phyloP scores from a whole-genome alignment of 2,888 invertebrate species.

The Slavum lentiscoides region DNA sequence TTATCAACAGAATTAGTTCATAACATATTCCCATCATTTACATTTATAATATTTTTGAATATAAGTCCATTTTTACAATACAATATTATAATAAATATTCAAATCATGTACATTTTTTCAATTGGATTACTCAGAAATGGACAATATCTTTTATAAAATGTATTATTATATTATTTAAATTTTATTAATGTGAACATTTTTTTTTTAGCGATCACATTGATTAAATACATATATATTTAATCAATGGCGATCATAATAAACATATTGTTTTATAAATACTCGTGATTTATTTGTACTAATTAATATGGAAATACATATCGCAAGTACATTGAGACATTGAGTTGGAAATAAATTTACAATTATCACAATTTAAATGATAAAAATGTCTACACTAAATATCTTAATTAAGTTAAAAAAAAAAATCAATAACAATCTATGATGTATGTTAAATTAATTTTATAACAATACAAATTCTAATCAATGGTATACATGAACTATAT shows the following conservation, averaged over 20 bases:
- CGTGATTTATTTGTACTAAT: not conserved
- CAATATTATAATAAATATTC: not conserved
- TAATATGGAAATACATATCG: not conserved
- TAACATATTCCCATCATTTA: not conserved
- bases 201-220: too few relatives aligned
- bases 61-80: not conserved
- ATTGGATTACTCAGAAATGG: not conserved
- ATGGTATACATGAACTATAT: not conserved
- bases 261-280: not conserved
- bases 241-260: not conserved
- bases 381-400: too few relatives aligned
- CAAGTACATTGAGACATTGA: not conserved
- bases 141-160: not conserved
- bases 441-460: not conserved
- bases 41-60: not conserved
- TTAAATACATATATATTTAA: too few relatives aligned
- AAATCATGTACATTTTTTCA: not conserved
- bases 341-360: too few relatives aligned
- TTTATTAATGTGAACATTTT: not conserved
- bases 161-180: not conserved
- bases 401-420: too few relatives aligned
- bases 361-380: too few relatives aligned
- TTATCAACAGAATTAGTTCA: not conserved
- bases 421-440: too few relatives aligned
- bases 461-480: not conserved